These are phyloP conservation scores for Pteruthius melanotis DNA, from an alignment of 2,113 vertebrate species.

Conservation along the genomic window DNA sequence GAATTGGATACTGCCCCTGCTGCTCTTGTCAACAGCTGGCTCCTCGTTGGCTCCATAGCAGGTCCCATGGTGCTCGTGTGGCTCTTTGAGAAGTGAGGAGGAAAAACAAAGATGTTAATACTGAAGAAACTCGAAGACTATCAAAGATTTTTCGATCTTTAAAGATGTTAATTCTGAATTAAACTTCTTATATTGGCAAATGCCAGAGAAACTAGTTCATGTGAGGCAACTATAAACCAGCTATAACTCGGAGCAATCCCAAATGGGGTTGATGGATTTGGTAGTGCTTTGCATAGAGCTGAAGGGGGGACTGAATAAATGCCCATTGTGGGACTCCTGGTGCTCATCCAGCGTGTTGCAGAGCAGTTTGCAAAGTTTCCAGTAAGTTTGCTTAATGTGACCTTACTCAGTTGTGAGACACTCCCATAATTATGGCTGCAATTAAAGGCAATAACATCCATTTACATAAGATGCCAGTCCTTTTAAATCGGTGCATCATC, in stretches of 20 bases:
- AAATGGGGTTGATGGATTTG: background rate
- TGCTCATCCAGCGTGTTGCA: background rate
- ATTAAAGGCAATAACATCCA: conserved; percentile 26
- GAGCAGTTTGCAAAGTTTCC: conserved; percentile 23
- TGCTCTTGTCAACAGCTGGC: background rate
- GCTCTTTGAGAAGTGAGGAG: background rate
- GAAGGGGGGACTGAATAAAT: background rate
- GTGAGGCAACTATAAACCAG: background rate
- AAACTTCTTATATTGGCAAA: background rate
- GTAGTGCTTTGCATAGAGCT: background rate
- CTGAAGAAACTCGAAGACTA: background rate
- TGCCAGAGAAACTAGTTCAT: background rate
- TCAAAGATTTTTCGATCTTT: background rate
- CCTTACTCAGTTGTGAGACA: conserved; percentile 23
- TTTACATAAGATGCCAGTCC: conserved; percentile 31
- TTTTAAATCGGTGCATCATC: background rate
- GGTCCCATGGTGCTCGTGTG: fast-evolving
- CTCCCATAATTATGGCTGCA: conserved; percentile 51
- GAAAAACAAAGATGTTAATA: fast-evolving
- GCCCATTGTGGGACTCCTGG: background rate
- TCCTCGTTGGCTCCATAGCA: background rate
- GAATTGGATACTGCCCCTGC: fast-evolving
- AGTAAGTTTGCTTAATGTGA: conserved; percentile 42
- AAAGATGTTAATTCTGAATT: background rate
- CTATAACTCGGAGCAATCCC: fast-evolving